Evolutionary conservation across 2,888 invertebrate species (phyloP), one percentile per base, ranked within the genome.

Genomic region (Oxytorus armatus): DNA sequence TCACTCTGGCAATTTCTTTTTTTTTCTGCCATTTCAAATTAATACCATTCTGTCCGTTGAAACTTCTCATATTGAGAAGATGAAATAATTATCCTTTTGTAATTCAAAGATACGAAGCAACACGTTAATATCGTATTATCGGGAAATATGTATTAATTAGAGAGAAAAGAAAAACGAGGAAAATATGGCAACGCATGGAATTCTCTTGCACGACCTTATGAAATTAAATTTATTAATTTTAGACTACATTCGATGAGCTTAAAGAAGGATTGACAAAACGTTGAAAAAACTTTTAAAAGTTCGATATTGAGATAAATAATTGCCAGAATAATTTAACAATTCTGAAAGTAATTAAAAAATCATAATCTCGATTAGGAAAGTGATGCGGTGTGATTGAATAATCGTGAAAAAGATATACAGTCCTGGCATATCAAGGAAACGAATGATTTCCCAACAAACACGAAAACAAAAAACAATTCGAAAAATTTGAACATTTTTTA

Each of bases 341-440:
- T 21, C 11, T 18, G 11, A 25, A 53, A 53, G 51, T 53, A 53
- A 53, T 53, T 53, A 53, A 10, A 4, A 11, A 25, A n/a, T 25
- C 11, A 25, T 53, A n/a, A 53, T 49, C 16, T 36, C 23, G 3
- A 25, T 25, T 42, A 44, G 16, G 14, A 44, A 2, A 10, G 25
- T 63, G 33, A 42, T 39, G 53, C 55, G 49, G 66, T 42, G 68
- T 18, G 51, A 18, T 55, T 55, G 57, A 68, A 68, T 33, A 59
- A 57, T 79, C 39, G 55, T 66, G 63, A 51, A 23, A 57, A 74
- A 70, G 49, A 72, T 70, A 33, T 66, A 49, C 75, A 57, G 78
- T 73, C 81, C 55, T 81, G 73, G 80, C 82, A 81, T 82, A 82
- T 82, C 82, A 83, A 83, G 75, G 81, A 82, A 84, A 51, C 47